Evolutionary conservation across 2,797 vertebrate genomes (phyloP).

Genomic region (Denticeps clupeoides): DNA sequence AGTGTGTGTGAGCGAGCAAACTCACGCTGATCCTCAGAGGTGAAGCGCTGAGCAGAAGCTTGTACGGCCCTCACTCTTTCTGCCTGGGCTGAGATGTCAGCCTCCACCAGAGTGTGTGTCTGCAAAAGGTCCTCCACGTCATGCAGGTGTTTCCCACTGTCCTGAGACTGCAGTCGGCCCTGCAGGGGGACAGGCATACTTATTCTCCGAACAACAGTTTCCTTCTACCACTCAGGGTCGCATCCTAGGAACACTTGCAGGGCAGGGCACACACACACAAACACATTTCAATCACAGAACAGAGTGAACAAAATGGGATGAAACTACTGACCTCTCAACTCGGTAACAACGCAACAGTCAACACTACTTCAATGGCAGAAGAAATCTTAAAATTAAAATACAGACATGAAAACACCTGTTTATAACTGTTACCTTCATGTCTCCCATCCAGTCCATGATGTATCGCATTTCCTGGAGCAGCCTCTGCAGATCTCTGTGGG

Average conservation of each 20-base stretch:
- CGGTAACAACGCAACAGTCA: too few relatives aligned
- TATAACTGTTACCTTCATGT: slow-evolving; percentile 90
- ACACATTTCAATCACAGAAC: too few relatives aligned
- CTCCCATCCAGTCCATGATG: slow-evolving; percentile 91
- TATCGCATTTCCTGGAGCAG: slow-evolving; percentile 82
- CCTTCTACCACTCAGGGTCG: background rate
- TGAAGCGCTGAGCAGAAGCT: slow-evolving; percentile 69
- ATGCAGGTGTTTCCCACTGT: slow-evolving; percentile 83
- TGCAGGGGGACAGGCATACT: slow-evolving; percentile 35
- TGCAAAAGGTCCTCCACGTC: slow-evolving; percentile 88
- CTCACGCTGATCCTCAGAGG: slow-evolving; percentile 65
- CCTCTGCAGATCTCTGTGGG: slow-evolving; percentile 80
- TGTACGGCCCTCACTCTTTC: slow-evolving; percentile 77
- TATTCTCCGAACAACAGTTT: background rate
- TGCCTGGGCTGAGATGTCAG: slow-evolving; percentile 82
- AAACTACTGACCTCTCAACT: too few relatives aligned
- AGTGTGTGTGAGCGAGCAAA: background rate
- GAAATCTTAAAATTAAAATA: too few relatives aligned
- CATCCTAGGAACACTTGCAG: too few relatives aligned
- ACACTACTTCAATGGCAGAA: too few relatives aligned
- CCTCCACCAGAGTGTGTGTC: slow-evolving; percentile 84
- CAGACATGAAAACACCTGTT: too few relatives aligned
- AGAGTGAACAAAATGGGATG: too few relatives aligned
- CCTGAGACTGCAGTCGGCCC: slow-evolving; percentile 81
- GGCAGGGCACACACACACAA: too few relatives aligned